A percentile compares a stretch with the other conserved stretches of the same genome.
These are phyloP conservation scores for Amorpha juglandis DNA, from an alignment of 2,888 invertebrate species.

Conservation along the genomic window DNA sequence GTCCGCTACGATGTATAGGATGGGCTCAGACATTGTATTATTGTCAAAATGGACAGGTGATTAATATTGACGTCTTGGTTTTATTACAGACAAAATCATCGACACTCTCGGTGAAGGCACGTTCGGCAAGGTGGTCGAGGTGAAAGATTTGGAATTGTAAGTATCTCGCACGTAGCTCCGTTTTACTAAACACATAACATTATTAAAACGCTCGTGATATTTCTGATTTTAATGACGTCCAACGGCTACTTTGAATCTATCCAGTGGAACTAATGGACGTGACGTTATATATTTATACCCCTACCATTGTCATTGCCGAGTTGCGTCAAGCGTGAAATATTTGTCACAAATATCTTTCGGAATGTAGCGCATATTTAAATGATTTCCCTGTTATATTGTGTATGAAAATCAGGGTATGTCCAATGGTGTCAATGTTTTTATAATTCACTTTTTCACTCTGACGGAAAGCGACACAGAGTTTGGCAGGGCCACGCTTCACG, in stretches of 20 bases:
- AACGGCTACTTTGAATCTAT: not conserved
- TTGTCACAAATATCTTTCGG: not conserved
- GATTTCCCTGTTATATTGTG: slow-evolving; percentile 5
- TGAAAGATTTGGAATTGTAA: slow-evolving; percentile 97
- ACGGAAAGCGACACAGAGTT: slow-evolving; percentile 64
- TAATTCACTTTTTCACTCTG: slow-evolving; percentile 45
- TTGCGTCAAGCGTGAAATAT: slow-evolving; percentile 14
- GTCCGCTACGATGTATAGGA: slow-evolving; percentile 43
- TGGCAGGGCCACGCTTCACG: slow-evolving; percentile 58
- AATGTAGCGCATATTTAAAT: not conserved
- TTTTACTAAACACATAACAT: not conserved
- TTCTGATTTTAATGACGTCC: slow-evolving; percentile 17
- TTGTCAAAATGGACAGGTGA: slow-evolving; percentile 57
- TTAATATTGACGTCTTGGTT: slow-evolving; percentile 78
- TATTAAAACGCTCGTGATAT: slow-evolving; percentile 2
- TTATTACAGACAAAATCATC: slow-evolving; percentile 98
- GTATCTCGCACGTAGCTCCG: slow-evolving; percentile 62
- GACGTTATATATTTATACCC: slow-evolving; percentile 19
- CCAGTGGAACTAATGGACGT: not conserved
- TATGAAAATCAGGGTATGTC: slow-evolving; percentile 30
- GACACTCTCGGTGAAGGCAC: slow-evolving; percentile 99
- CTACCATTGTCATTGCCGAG: slow-evolving; percentile 16
- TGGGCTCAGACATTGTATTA: slow-evolving; percentile 59
- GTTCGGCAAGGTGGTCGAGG: slow-evolving; percentile 99
- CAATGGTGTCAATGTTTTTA: slow-evolving; percentile 20